Conservation (phyloP, 2,797 vertebrate genomes). For the Toxotes lorentzi region DNA sequence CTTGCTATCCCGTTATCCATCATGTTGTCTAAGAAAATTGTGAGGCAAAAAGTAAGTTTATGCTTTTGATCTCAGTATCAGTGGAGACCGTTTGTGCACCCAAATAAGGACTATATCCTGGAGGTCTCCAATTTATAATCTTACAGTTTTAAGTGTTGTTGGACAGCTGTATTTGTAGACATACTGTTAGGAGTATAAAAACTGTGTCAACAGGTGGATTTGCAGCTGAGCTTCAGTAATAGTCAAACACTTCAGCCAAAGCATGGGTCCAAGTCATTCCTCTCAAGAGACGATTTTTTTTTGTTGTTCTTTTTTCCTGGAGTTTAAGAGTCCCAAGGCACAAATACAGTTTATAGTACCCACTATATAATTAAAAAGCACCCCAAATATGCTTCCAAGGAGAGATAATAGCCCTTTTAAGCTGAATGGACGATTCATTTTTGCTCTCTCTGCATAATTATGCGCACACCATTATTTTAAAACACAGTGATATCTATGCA, state of each 20-base stretch:
- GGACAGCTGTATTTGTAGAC: not conserved
- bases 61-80: not conserved
- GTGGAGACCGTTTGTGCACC: not conserved
- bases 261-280: not conserved
- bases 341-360: slow-evolving; percentile 5
- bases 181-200: not conserved
- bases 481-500: slow-evolving; percentile 4
- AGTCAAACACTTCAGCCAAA: not conserved
- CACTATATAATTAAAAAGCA: slow-evolving; percentile 4
- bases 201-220: slow-evolving; percentile 2
- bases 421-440: slow-evolving; percentile 7
- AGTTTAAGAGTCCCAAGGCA: not conserved
- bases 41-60: not conserved
- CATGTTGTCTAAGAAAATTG: not conserved
- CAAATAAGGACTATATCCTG: not conserved
- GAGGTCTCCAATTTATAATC: not conserved
- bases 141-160: not conserved
- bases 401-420: slow-evolving; percentile 18
- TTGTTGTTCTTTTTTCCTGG: not conserved
- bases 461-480: slow-evolving; percentile 17
- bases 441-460: slow-evolving; percentile 15
- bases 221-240: not conserved
- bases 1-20: not conserved
- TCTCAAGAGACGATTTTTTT: not conserved
- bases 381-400: slow-evolving; percentile 3